Evolutionary conservation across 1,140 invertebrate genomes (phyloP).

Genomic region (Chlorops oryzae): DNA sequence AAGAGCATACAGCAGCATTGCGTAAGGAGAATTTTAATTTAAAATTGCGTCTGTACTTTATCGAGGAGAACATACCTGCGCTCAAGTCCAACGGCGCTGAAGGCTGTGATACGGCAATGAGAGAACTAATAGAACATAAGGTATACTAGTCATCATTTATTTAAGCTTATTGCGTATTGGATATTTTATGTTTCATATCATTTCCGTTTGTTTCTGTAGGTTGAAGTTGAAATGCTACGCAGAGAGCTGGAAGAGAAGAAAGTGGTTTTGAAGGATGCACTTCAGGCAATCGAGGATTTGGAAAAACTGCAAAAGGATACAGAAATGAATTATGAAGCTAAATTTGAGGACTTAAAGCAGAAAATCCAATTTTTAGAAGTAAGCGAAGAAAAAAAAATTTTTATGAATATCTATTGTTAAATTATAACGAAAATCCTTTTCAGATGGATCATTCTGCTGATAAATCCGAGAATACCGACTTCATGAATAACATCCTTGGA

Average conservation of each 20-base stretch:
- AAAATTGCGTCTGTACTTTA: conserved; percentile 82
- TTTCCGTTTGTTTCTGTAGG: too few relatives aligned
- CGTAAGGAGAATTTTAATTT: conserved; percentile 90
- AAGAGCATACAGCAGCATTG: conserved; percentile 73
- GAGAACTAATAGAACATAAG: conserved; percentile 72
- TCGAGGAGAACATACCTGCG: conserved; percentile 62
- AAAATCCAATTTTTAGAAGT: conserved; percentile 33
- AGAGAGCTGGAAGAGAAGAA: conserved; percentile 77
- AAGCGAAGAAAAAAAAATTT: not conserved
- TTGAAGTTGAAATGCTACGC: conserved; percentile 70
- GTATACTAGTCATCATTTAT: conserved; percentile 46
- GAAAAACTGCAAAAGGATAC: conserved; percentile 54
- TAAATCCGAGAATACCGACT: conserved; percentile 1
- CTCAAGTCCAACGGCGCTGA: conserved; percentile 12
- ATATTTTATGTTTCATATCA: conserved; percentile 2
- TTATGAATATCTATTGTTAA: not conserved
- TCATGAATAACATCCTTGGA: conserved; percentile 15
- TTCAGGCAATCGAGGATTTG: conserved; percentile 67
- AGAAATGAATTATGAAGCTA: conserved; percentile 25
- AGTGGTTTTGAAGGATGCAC: conserved; percentile 73
- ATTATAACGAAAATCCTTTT: conserved; percentile 5
- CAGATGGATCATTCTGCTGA: conserved; percentile 15
- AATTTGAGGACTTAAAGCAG: conserved; percentile 38
- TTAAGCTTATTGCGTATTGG: not conserved
- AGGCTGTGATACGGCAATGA: conserved; percentile 38